Evolutionary conservation across 1,140 invertebrate genomes (phyloP).

Genomic region (Drosophila lowei): DNA sequence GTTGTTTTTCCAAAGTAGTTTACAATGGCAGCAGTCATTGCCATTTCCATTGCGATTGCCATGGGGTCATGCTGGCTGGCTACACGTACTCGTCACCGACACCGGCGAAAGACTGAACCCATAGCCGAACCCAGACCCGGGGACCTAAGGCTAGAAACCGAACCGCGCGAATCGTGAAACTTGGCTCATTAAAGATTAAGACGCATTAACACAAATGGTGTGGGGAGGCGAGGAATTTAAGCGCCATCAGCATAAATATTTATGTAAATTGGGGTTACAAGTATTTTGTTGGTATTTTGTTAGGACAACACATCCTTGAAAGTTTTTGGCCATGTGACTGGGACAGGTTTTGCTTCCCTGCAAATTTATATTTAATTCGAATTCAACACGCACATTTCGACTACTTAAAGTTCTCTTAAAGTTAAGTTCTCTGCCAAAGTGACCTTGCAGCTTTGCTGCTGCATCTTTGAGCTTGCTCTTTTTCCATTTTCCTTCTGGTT

Average conservation of each 20-base stretch:
- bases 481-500: slow-evolving; percentile 22
- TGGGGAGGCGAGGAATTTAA: slow-evolving; percentile 52
- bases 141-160: slow-evolving; percentile 20
- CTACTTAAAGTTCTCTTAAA: slow-evolving; percentile 28
- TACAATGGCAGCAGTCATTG: slow-evolving; percentile 41
- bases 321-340: slow-evolving; percentile 27
- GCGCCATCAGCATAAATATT: slow-evolving; percentile 78
- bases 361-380: slow-evolving; percentile 72
- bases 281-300: slow-evolving; percentile 64
- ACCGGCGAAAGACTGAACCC: background rate
- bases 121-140: slow-evolving; percentile 1
- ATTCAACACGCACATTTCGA: slow-evolving; percentile 41
- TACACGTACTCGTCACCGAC: slow-evolving; percentile 40
- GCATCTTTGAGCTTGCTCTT: slow-evolving; percentile 50
- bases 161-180: slow-evolving; percentile 66
- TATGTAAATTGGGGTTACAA: slow-evolving; percentile 80
- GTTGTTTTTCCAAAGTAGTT: slow-evolving; percentile 48
- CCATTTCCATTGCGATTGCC: slow-evolving; percentile 22
- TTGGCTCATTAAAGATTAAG: slow-evolving; percentile 82
- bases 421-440: slow-evolving; percentile 3
- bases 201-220: slow-evolving; percentile 73
- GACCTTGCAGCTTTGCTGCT: slow-evolving; percentile 46
- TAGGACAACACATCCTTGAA: slow-evolving; percentile 13
- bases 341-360: slow-evolving; percentile 8
- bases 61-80: slow-evolving; percentile 37